phyloP scores from a whole-genome alignment of 2,888 invertebrate genomes.

The Heliconius cydno region DNA sequence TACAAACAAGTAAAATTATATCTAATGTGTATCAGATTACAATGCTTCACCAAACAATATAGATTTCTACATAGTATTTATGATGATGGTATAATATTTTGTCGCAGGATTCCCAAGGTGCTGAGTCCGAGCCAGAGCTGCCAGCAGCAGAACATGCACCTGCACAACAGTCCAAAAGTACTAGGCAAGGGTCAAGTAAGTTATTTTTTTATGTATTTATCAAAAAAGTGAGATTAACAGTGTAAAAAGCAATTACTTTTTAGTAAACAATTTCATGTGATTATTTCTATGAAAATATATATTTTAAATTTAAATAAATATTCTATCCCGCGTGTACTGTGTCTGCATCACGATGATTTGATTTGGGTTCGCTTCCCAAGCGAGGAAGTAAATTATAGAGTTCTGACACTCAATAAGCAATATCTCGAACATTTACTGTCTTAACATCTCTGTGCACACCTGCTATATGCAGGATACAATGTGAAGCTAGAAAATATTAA shows the following conservation, averaged over 20 bases:
- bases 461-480: not conserved
- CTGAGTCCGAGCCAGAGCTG: slow-evolving; percentile 77
- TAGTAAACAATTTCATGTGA: too few relatives aligned
- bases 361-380: too few relatives aligned
- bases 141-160: slow-evolving; percentile 63
- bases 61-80: slow-evolving; percentile 45
- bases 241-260: not conserved
- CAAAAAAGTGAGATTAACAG: not conserved
- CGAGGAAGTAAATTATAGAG: too few relatives aligned
- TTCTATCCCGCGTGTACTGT: too few relatives aligned
- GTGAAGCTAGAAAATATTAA: not conserved
- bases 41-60: not conserved
- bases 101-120: slow-evolving; percentile 75
- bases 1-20: not conserved
- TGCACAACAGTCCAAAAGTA: slow-evolving; percentile 51
- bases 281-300: too few relatives aligned
- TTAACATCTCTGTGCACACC: not conserved
- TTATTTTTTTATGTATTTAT: not conserved
- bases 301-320: too few relatives aligned
- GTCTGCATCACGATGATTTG: too few relatives aligned
- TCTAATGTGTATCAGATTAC: not conserved
- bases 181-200: slow-evolving; percentile 55
- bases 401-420: not conserved
- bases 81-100: slow-evolving; percentile 53
- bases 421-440: not conserved